Base-by-base conservation (phyloP, 2,113 vertebrate species). In the Merops nubicus region DNA sequence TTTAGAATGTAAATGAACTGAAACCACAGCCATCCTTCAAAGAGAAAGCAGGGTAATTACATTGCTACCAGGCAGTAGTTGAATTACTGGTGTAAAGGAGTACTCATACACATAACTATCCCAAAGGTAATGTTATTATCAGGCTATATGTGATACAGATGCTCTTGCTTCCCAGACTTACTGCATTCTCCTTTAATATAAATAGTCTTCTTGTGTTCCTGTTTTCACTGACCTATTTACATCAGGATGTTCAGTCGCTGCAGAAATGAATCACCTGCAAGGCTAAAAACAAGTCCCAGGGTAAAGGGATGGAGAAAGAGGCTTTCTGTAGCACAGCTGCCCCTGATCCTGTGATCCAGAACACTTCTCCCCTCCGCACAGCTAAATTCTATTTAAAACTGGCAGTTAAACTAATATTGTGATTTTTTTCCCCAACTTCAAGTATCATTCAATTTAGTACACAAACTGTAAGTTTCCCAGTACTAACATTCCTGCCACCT, bases 1-100 rank as follows among this genome's bases (percentile, higher is more conserved):
- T 93, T 84, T 90, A 89, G 84, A 95, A 96, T 85, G 84, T 86
- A 97, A 96, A 96, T 97, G 0, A 96, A 95, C 88, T 96, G 85
- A 87, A 96, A 91, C 85, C 11, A 8, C 92, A 94, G 59, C 28
- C 73, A 85, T 59, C 51, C 70, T 95, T 93, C 91, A 97, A 97
- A 96, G 82, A 91, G 89, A 91, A 89, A 95, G 67, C 51, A 87
- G 25, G 28, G 36, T 95, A 96, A 97, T 97, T 93, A 68, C 64
- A 94, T 68, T 90, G 89, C 93, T 95, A 82, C 69, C 77, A 91
- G 79, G 72, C 89, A 91, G 53, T 28, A 91, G 93, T 38, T 93
- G 91, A 94, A 96, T 94, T 93, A 91, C 54, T 77, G 85, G 72
- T 91, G 72, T 79, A 91, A 96, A 91, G 91, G 78, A 95, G 43